phyloP scores from a whole-genome alignment of 2,797 vertebrate species.

The Pyrocephalus nanus region DNA sequence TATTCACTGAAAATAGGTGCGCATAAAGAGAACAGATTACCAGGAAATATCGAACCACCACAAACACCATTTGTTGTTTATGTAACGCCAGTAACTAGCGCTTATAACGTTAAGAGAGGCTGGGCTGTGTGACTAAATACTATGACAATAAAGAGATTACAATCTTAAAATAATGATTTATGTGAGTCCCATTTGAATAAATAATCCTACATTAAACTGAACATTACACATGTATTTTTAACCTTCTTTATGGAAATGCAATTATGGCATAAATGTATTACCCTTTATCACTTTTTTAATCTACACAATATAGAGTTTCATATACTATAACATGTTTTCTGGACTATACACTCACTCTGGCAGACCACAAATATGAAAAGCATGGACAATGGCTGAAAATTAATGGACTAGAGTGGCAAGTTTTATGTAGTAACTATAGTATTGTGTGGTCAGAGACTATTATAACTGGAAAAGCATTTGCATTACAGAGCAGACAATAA shows the following conservation, averaged over 20 bases:
- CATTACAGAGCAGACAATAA: neutral
- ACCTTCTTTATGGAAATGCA: neutral
- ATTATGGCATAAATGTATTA: neutral
- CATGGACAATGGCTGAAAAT: neutral
- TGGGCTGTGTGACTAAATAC: neutral
- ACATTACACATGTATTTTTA: neutral
- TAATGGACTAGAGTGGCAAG: neutral
- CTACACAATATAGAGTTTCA: neutral
- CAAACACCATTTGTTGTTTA: neutral
- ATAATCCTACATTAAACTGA: neutral
- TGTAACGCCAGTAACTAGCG: neutral
- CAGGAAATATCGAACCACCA: neutral
- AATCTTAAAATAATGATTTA: neutral
- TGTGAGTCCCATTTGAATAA: neutral
- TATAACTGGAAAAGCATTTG: neutral
- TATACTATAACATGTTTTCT: neutral
- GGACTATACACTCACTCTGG: neutral
- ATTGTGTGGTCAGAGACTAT: neutral
- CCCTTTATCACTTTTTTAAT: neutral
- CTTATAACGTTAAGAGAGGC: neutral
- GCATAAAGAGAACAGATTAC: neutral
- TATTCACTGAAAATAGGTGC: neutral
- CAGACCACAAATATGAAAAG: neutral
- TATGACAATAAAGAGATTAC: neutral
- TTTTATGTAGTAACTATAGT: neutral